Percentiles rank a stretch among this genome's conserved stretches.
Evolutionary conservation across 2,888 invertebrate genomes (phyloP).

Genomic region (Drosophila trichaetosa): DNA sequence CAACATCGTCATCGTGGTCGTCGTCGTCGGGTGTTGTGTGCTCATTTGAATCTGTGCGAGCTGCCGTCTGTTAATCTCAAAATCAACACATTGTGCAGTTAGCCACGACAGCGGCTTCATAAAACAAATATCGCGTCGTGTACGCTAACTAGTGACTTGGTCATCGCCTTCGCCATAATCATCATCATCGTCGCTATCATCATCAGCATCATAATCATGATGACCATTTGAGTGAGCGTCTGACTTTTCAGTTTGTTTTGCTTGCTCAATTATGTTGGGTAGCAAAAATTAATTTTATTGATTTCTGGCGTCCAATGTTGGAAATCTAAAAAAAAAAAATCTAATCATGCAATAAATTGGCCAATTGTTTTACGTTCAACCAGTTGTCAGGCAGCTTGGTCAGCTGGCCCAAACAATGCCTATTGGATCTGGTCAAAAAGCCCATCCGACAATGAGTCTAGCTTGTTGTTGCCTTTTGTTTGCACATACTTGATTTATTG

Average conservation of each 20-base stretch:
- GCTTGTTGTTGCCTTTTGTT: constrained; percentile 47
- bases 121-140: constrained; percentile 76
- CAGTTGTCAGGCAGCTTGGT: constrained; percentile 34
- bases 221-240: constrained; percentile 9
- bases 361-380: constrained; percentile 72
- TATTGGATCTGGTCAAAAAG: constrained; percentile 21
- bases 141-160: constrained; percentile 68
- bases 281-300: constrained; percentile 67
- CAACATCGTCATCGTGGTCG: constrained; percentile 27
- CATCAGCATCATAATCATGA: constrained; percentile 13
- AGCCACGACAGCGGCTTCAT: constrained; percentile 74
- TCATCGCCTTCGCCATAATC: constrained; percentile 33
- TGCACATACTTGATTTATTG: constrained; percentile 76
- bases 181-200: constrained; percentile 20
- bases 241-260: constrained; percentile 51
- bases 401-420: constrained; percentile 52
- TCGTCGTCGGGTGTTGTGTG: constrained; percentile 51
- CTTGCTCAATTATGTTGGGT: constrained; percentile 64
- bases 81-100: constrained; percentile 79
- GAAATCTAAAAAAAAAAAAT: constrained; percentile 52
- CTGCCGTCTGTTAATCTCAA: constrained; percentile 77
- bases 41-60: constrained; percentile 79
- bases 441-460: constrained; percentile 19
- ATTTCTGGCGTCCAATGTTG: constrained; percentile 51
- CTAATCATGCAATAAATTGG: constrained; percentile 81